Evolutionary conservation across 64 coral and sea anemone species (phyloP), one percentile per base, ranked within the genome.

Genomic region (Trachythela sp.): DNA sequence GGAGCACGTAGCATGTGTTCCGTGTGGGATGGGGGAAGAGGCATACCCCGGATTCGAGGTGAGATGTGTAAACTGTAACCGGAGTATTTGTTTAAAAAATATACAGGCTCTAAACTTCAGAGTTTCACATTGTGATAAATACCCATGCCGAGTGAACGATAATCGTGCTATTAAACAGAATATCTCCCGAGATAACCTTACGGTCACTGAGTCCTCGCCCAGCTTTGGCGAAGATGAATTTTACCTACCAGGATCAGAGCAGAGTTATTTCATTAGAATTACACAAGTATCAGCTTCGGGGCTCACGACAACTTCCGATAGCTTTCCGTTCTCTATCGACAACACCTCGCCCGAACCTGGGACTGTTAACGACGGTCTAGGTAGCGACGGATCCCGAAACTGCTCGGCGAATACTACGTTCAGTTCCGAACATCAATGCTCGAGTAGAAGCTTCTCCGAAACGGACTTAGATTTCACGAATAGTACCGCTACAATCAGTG

Each of bases 381-480:
- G 96, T 39, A 95, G 91, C 58, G 94, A 94, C 70, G 77, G 20
- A 1, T 80, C 75, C 13, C 31, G 37, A 22, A 80, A 80, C 18
- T 80, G 75, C 35, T 80, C 75, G 8, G 34, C 75, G 9, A 80
- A 80, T 39, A 80, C 75, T 5, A 80, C 75, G 1, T 80, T 80
- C 27, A 89, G 96, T 17, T 94, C 94, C 29, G 89, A 99, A 71
- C 87, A 91, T 33, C 96, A 94, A 84, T 99, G 96, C 48, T 91
- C 96, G n/a, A 91, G 91, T 30, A 77, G 96, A 18, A 92, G 49
- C 71, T 94, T 99, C 72, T 87, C 94, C 76, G 96, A 99, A 32
- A 99, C 96, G 13, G 96, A 99, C 70, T 70, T 99, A 0, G 96
- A 99, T 48, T 99, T 48, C 68, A 99, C 96, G 0, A 95, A 94